Conservation (phyloP, 2,113 vertebrate species). For the Uria lomvia region DNA sequence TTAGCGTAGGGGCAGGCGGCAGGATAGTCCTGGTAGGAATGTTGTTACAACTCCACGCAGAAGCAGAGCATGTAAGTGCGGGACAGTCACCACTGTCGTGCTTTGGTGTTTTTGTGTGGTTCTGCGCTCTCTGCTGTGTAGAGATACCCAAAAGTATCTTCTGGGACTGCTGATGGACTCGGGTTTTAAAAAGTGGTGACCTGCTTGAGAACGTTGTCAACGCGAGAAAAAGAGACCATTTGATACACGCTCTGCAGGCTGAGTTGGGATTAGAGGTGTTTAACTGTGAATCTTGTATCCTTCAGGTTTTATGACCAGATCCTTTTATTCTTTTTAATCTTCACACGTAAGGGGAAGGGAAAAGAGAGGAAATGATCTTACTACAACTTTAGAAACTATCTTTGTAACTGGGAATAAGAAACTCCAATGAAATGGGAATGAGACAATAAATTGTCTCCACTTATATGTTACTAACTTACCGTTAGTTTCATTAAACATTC, state of each 20-base stretch:
- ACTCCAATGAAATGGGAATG: background rate
- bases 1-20: background rate
- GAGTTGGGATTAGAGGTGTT: background rate
- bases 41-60: background rate
- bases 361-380: background rate
- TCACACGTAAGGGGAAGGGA: background rate
- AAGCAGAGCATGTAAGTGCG: background rate
- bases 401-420: background rate
- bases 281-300: background rate
- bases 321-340: conserved; percentile 24
- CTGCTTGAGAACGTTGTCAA: background rate
- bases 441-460: background rate
- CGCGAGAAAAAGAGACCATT: background rate
- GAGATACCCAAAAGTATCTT: background rate
- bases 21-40: background rate
- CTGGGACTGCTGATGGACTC: background rate
- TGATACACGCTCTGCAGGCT: background rate
- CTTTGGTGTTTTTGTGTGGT: background rate
- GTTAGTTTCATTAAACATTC: conserved; percentile 47
- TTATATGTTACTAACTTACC: background rate
- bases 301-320: background rate
- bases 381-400: background rate
- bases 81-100: background rate
- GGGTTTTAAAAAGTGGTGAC: background rate
- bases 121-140: fast-evolving